These are phyloP conservation scores for Melangyna quadrimaculata DNA, from an alignment of 2,888 invertebrate genomes.

Conservation along the genomic window DNA sequence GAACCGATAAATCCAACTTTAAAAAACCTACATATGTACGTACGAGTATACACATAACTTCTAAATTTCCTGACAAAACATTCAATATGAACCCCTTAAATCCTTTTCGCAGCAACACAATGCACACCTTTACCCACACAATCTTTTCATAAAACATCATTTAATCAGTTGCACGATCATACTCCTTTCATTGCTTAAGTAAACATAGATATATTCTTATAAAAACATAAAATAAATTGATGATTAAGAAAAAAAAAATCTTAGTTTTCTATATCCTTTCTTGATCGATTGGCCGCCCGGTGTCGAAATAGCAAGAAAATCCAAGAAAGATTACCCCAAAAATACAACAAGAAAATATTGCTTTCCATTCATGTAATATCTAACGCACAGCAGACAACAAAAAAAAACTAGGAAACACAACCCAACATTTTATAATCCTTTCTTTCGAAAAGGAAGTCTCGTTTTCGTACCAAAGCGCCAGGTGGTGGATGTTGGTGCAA, in stretches of 20 bases:
- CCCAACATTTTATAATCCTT: slow-evolving; percentile 61
- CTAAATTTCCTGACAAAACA: background rate
- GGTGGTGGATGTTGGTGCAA: slow-evolving; percentile 57
- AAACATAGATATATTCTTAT: slow-evolving; percentile 1
- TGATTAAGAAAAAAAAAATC: slow-evolving; percentile 22
- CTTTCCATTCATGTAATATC: slow-evolving; percentile 52
- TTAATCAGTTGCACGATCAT: slow-evolving; percentile 11
- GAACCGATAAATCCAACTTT: background rate
- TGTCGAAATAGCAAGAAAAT: slow-evolving; percentile 33
- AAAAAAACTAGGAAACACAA: slow-evolving; percentile 9
- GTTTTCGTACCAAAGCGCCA: slow-evolving; percentile 67
- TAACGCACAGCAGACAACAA: background rate
- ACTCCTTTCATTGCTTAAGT: slow-evolving; percentile 16
- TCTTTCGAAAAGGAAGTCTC: slow-evolving; percentile 67
- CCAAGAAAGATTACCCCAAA: slow-evolving; percentile 32
- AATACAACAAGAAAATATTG: slow-evolving; percentile 61
- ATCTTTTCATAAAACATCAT: slow-evolving; percentile 5
- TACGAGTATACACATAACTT: background rate
- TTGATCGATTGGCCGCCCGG: slow-evolving; percentile 56
- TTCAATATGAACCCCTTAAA: background rate
- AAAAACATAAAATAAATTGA: slow-evolving; percentile 11
- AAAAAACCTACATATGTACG: background rate
- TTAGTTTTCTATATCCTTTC: slow-evolving; percentile 32
- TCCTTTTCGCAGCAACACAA: background rate
- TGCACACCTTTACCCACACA: slow-evolving; percentile 12